Evolutionary conservation across 2,888 invertebrate genomes (phyloP), one percentile per base, ranked within the genome.

Genomic region (Agonopterix subpropinquella): DNA sequence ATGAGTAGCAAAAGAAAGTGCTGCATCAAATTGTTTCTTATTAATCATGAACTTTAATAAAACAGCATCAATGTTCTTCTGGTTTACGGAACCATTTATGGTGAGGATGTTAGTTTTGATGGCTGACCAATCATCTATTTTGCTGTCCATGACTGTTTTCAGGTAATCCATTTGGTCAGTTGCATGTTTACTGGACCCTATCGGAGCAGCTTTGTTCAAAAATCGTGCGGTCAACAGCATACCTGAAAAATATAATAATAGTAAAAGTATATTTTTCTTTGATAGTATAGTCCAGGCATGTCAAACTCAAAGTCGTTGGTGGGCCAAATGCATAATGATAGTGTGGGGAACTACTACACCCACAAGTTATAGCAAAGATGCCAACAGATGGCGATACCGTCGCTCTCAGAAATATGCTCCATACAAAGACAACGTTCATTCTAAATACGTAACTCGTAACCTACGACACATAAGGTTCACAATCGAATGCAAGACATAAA

Each of bases 61-160:
- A 1, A 90, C 67, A 37, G 90, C 89, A 76, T 94, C 92, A 36
- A 92, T 77, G 67, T 91, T 93, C 41, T 81, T 78, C 41, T 75
- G 54, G 44, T 77, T 90, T 10, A 89, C 60, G 36, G 64, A 64
- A n/a, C 81, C 80, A 43, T 59, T 63, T 53, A 70, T 73, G 1
- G 72, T 65, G 11, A 91, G 60, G 43, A 90, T 59, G 53, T 80
- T 70, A 36, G 74, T 63, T 66, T 89, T 89, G 11, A 91, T 56
- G 42, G 57, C 47, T 3, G 61, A 50, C 90, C 90, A 90, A 51
- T 85, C 81, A 61, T 59, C 51, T 10, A 56, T 53, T 36, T 60
- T 62, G n/a, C 56, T 65, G 43, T 66, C 62, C 46, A 69, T 42
- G 9, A 64, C 62, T 11, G 72, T 62, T 53, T 71, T 75, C 9